These are phyloP conservation scores for Ancistrus triradiatus DNA, from an alignment of 2,113 vertebrate genomes.

Conservation along the genomic window DNA sequence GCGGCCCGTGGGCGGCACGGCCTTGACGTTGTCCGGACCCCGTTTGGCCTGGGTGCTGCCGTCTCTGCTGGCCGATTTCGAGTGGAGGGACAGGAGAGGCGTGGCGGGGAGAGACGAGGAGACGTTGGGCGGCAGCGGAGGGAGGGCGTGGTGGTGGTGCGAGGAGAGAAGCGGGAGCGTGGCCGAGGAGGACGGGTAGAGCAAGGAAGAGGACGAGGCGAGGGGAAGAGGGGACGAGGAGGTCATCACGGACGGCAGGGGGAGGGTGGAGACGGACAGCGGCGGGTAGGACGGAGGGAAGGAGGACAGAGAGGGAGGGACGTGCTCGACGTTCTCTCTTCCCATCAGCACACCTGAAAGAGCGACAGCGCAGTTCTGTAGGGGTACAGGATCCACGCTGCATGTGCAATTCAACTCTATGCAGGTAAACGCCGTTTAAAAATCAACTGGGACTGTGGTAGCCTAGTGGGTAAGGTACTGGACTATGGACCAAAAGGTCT, in stretches of 20 bases:
- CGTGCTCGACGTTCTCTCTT: constrained; percentile 12
- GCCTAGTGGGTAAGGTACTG: too few species aligned
- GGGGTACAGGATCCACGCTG: too few species aligned
- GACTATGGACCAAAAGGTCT: too few species aligned
- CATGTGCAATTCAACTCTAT: too few species aligned
- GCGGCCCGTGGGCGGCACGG: constrained; percentile 62
- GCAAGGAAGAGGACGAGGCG: constrained; percentile 7
- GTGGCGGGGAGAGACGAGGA: constrained; percentile 29
- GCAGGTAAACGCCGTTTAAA: too few species aligned
- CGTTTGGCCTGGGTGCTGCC: constrained; percentile 79
- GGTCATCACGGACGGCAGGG: constrained; percentile 1
- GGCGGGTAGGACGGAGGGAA: constrained; percentile 10
- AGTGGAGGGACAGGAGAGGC: constrained; percentile 55
- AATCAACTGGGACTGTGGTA: too few species aligned
- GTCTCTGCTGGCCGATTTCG: constrained; percentile 77
- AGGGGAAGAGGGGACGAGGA: neutral
- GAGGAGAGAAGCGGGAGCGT: constrained; percentile 62
- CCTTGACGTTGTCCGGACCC: constrained; percentile 68
- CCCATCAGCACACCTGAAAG: constrained; percentile 22
- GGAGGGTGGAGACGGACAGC: constrained; percentile 11
- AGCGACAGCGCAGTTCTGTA: neutral
- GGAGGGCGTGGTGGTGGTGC: constrained; percentile 50
- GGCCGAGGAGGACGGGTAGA: constrained; percentile 17
- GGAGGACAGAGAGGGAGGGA: constrained; percentile 14
- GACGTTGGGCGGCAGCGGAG: constrained; percentile 16